Evolutionary conservation across 2,113 vertebrate genomes (phyloP).

Genomic region (Rutilus rutilus): DNA sequence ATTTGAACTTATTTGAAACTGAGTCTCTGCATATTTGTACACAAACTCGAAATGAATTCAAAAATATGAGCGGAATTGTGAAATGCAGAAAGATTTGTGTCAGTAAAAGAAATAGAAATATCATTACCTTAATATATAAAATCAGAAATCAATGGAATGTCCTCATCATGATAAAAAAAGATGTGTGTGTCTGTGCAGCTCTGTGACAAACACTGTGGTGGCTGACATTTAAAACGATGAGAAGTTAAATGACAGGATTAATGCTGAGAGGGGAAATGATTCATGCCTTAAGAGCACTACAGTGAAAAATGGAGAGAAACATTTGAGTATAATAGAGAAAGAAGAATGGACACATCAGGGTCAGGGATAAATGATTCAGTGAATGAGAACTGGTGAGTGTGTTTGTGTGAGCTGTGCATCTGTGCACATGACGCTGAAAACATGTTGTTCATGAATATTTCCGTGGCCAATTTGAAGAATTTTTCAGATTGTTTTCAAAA

Average conservation of each 20-base stretch:
- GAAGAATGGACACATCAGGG: neutral
- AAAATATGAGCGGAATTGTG: neutral
- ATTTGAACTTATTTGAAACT: neutral
- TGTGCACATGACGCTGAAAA: too few species aligned
- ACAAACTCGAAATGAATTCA: neutral
- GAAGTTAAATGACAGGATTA: neutral
- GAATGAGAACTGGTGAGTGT: neutral
- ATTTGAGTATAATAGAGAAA: conserved; percentile 3
- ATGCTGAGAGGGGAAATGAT: neutral
- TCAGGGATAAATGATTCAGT: neutral
- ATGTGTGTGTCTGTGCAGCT: neutral
- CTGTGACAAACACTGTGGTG: conserved; percentile 17
- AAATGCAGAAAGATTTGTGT: neutral
- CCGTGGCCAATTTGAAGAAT: neutral
- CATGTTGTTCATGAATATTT: neutral
- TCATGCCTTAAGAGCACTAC: conserved; percentile 4
- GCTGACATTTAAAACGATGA: conserved; percentile 8
- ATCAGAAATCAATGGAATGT: neutral
- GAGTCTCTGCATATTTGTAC: neutral
- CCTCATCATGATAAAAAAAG: conserved; percentile 2
- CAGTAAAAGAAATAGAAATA: neutral
- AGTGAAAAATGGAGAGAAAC: neutral
- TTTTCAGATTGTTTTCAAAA: conserved; percentile 2
- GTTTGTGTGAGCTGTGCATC: neutral
- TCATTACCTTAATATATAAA: neutral